Base-by-base conservation (phyloP, 2,888 invertebrate genomes). In the Patella depressa region DNA sequence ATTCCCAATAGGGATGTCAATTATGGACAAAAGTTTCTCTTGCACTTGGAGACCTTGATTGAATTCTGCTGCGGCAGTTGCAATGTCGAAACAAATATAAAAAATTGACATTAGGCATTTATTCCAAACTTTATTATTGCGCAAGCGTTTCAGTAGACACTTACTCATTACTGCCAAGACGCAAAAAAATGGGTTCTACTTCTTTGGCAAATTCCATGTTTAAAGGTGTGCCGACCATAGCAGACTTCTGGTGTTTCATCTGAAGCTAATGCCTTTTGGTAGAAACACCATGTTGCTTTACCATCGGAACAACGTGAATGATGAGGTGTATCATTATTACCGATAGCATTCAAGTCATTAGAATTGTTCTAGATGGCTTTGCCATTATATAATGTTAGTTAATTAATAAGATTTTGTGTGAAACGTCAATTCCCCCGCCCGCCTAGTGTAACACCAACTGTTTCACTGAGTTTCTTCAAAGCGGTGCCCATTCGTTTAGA, bases 401-500 rank as follows among this genome's bases (percentile, higher is more conserved):
- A 69, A 57, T 55, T 45, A 29, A 76, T 73, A 9, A 24, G 59
- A 19, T n/a, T 53, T 57, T 69, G 55, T 17, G 71, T 78, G 15
- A 78, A 59, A 15, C 15, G 34, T 53, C 77, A 71, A 17, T 34
- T 2, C 17, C 75, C 75, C 1, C 53, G 24, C 17, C 77, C 77
- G 19, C 79, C 77, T 15, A 79, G 74, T 29, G 54, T 72, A 45
- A 71, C 54, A 69, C 54, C 54, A 14, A n/a, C 29, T 53, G 59
- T 75, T 45, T 53, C 12, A 11, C 70, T 15, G 11, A 77, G 69
- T 19, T 76, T 74, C 17, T 73, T 70, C 24, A 80, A 76, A 57
- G 74, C 78, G 24, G 78, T 80, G 17, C 78, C 80, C 76, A 80
- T 76, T 19, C 80, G 54, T 72, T 80, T 80, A 12, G 65, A n/a